Evolutionary conservation across 2,888 invertebrate species (phyloP).

Genomic region (Caenorhabditis sp.): DNA sequence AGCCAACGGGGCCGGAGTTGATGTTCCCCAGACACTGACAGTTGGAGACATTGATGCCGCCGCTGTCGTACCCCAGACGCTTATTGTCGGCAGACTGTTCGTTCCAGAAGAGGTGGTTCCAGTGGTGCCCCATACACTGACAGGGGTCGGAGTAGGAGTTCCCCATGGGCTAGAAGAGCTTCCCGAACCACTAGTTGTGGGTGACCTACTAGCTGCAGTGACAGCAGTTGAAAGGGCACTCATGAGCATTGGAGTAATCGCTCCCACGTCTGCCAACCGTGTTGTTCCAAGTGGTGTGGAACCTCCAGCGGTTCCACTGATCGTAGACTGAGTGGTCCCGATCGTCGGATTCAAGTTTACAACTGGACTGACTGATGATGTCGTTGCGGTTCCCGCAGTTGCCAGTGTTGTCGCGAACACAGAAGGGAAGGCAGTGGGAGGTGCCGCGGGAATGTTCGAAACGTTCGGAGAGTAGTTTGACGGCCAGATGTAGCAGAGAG

Average conservation of each 20-base stretch:
- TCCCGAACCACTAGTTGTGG: no score
- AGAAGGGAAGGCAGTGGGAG: background rate
- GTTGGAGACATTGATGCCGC: background rate
- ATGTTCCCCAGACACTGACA: conserved; percentile 6
- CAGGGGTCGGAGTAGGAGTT: no score
- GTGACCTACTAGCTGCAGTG: no score
- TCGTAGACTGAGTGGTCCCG: background rate
- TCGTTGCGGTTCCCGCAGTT: background rate
- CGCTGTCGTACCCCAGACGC: background rate
- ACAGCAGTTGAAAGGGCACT: background rate
- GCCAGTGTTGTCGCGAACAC: background rate
- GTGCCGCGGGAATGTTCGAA: conserved; percentile 12
- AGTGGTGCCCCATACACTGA: no score
- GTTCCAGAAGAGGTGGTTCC: background rate
- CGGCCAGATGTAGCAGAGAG: conserved; percentile 63
- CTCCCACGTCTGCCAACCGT: background rate
- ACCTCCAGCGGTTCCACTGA: no score
- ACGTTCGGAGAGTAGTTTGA: conserved; percentile 33
- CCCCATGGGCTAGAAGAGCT: no score
- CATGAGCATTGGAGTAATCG: background rate
- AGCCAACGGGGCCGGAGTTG: background rate
- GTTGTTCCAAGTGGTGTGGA: no score
- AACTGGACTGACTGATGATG: background rate
- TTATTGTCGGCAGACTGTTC: background rate
- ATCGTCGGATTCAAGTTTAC: no score